Percentiles rank a stretch among this genome's conserved stretches.
Evolutionary conservation across 2,888 invertebrate genomes (phyloP).

Genomic region (Orthosia gracilis): DNA sequence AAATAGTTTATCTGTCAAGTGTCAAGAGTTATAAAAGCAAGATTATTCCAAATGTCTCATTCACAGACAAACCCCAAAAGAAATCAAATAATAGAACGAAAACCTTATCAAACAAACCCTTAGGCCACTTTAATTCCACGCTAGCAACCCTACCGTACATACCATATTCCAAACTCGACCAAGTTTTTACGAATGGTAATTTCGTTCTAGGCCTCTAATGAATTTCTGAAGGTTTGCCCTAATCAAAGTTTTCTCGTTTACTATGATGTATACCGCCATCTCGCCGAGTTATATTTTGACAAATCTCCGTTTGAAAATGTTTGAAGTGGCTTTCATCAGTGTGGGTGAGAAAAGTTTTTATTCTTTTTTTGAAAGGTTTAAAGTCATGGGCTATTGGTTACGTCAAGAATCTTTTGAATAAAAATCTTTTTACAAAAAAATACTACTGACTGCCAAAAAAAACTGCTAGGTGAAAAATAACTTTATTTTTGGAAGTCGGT

Average conservation of each 20-base stretch:
- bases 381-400: neutral
- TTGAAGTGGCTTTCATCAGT: constrained; percentile 45
- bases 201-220: constrained; percentile 83
- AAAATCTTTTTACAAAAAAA: no score
- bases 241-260: constrained; percentile 89
- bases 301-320: constrained; percentile 57
- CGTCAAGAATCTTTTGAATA: neutral
- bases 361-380: constrained; percentile 15
- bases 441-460: no score
- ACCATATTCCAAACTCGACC: constrained; percentile 66
- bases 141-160: constrained; percentile 47
- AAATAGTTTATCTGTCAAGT: no score
- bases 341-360: constrained; percentile 13
- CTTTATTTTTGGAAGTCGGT: no score
- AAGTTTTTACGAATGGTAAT: constrained; percentile 82
- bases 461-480: no score
- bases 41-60: no score
- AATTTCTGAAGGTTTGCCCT: constrained; percentile 84
- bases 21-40: no score
- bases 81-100: neutral
- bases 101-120: neutral
- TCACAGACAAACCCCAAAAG: neutral
- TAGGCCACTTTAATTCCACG: constrained; percentile 4
- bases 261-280: constrained; percentile 82
- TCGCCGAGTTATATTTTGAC: constrained; percentile 63